phyloP scores from a whole-genome alignment of 2,113 vertebrate genomes.

The Tylochromis polylepis region DNA sequence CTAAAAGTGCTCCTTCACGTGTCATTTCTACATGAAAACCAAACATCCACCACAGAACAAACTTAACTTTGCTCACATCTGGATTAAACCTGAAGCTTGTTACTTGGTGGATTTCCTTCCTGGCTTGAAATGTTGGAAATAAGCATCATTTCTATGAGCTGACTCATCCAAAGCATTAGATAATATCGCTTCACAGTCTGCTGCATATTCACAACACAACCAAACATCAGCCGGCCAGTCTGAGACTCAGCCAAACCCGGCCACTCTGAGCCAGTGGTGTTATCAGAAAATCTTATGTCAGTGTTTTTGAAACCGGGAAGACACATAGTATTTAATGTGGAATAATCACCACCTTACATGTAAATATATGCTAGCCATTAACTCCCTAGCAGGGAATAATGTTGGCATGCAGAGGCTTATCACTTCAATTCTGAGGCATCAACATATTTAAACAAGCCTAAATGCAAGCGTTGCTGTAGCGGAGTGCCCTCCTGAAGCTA shows the following conservation, averaged over 20 bases:
- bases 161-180: constrained; percentile 23
- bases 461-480: not conserved
- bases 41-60: not conserved
- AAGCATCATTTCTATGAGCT: not conserved
- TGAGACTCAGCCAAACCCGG: not conserved
- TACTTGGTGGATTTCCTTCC: not conserved
- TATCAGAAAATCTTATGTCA: not conserved
- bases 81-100: not conserved
- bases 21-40: not conserved
- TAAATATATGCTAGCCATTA: not conserved
- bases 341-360: not conserved
- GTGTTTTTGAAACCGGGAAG: not conserved
- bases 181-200: constrained; percentile 38
- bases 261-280: not conserved
- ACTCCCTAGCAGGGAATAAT: not conserved
- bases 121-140: not conserved
- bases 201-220: constrained; percentile 10
- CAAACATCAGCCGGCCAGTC: not conserved
- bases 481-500: not conserved
- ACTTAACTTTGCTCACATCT: not conserved
- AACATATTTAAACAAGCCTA: constrained; percentile 11
- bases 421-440: not conserved
- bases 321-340: not conserved
- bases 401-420: not conserved
- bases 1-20: not conserved